phyloP scores from a whole-genome alignment of 2,113 vertebrate genomes.

The Oncorhynchus gorbuscha region DNA sequence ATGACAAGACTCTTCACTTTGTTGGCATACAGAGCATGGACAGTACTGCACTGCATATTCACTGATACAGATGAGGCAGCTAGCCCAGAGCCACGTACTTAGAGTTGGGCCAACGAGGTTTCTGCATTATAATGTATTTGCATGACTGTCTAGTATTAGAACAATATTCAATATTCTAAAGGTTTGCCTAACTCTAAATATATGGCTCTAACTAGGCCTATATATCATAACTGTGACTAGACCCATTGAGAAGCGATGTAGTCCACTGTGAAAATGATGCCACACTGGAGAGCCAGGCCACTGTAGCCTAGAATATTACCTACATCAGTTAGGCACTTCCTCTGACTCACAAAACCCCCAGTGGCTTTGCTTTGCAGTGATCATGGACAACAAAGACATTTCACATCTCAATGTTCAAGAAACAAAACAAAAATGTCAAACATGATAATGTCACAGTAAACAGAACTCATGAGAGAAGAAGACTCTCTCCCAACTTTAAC shows the following conservation, averaged over 20 bases:
- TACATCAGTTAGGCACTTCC: constrained; percentile 41
- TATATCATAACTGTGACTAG: too few species aligned
- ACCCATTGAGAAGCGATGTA: not conserved
- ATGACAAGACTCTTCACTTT: not conserved
- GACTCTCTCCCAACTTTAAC: not conserved
- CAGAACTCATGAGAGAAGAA: not conserved
- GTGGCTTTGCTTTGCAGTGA: constrained; percentile 9
- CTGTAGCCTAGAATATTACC: not conserved
- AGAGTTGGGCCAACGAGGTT: too few species aligned
- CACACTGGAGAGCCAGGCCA: not conserved
- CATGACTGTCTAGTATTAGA: too few species aligned
- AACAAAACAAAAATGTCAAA: constrained; percentile 20
- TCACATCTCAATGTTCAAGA: constrained; percentile 11
- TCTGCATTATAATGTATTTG: too few species aligned
- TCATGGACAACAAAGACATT: constrained; percentile 18
- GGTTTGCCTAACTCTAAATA: too few species aligned
- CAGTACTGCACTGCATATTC: constrained; percentile 12
- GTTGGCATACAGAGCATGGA: constrained; percentile 5
- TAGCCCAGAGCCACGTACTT: too few species aligned
- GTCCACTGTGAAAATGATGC: not conserved
- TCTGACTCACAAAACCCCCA: constrained; percentile 10
- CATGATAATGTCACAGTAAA: constrained; percentile 33
- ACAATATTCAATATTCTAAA: too few species aligned
- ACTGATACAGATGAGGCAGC: not conserved
- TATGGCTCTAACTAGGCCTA: too few species aligned